These are phyloP conservation scores for Antechinus flavipes DNA, from an alignment of 2,113 vertebrate genomes.

Conservation along the genomic window DNA sequence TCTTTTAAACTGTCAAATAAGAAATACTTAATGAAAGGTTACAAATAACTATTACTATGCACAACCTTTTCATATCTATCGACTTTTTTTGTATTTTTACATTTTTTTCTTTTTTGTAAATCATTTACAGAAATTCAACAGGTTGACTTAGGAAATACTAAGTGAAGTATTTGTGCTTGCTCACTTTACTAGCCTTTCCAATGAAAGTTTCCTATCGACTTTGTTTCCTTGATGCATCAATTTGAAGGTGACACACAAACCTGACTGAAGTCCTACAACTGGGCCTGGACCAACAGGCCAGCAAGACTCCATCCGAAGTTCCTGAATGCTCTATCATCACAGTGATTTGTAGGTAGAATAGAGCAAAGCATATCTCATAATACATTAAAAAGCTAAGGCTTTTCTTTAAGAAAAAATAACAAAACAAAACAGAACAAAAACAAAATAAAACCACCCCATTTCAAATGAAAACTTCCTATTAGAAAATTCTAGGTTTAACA, in stretches of 20 bases:
- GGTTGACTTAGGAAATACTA: constrained; percentile 75
- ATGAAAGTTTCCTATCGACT: constrained; percentile 46
- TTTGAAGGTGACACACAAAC: constrained; percentile 61
- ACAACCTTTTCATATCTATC: constrained; percentile 75
- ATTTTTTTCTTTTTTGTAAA: constrained; percentile 58
- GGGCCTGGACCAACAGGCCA: constrained; percentile 56
- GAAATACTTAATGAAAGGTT: constrained; percentile 74
- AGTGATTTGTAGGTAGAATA: constrained; percentile 48
- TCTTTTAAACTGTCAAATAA: constrained; percentile 68
- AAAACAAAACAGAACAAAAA: neutral
- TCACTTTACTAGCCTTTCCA: constrained; percentile 65
- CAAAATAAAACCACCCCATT: constrained; percentile 59
- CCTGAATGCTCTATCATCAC: constrained; percentile 49
- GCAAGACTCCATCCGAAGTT: constrained; percentile 54
- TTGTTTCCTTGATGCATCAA: constrained; percentile 69
- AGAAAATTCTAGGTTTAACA: constrained; percentile 61
- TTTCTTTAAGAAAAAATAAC: constrained; percentile 51
- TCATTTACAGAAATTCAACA: constrained; percentile 80
- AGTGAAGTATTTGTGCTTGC: constrained; percentile 73
- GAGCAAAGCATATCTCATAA: constrained; percentile 59
- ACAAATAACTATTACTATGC: constrained; percentile 81
- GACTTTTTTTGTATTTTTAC: constrained; percentile 52
- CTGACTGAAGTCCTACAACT: constrained; percentile 58
- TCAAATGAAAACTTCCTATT: constrained; percentile 58
- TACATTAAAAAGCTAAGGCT: constrained; percentile 47